phyloP scores from a whole-genome alignment of 2,888 invertebrate genomes.

The Stenoptilia bipunctidactyla region DNA sequence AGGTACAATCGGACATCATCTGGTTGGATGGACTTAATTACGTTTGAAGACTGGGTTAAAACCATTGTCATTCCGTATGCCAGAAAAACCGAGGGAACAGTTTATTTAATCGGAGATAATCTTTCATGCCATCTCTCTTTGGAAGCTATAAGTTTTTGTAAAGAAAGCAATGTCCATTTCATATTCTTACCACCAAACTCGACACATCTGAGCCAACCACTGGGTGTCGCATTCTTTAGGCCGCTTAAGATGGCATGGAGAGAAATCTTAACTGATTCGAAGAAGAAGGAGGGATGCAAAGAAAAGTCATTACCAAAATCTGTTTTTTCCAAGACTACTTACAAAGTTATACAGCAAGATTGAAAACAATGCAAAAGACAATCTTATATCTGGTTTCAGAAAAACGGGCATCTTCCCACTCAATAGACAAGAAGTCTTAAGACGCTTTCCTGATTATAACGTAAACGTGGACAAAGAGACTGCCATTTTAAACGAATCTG shows the following conservation, averaged over 20 bases:
- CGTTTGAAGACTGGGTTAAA: conserved; percentile 17
- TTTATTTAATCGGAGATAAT: conserved; percentile 15
- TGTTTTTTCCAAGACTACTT: too few relatives aligned
- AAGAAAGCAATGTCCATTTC: conserved; percentile 22
- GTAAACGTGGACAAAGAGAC: neutral
- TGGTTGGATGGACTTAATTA: conserved; percentile 17
- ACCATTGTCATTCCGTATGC: conserved; percentile 14
- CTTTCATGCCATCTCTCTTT: conserved; percentile 16
- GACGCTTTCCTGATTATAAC: neutral
- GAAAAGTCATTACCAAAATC: too few relatives aligned
- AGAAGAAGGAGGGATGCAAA: too few relatives aligned
- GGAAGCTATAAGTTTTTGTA: conserved; percentile 19
- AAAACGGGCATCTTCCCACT: neutral
- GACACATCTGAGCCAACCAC: conserved; percentile 21
- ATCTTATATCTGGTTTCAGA: neutral
- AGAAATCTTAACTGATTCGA: neutral
- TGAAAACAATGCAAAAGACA: neutral
- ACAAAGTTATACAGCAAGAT: too few relatives aligned
- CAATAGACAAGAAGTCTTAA: neutral
- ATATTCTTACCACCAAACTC: conserved; percentile 23
- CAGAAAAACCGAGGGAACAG: conserved; percentile 17
- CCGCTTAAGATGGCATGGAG: conserved; percentile 21
- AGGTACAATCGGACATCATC: conserved; percentile 15
- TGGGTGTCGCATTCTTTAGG: conserved; percentile 22
- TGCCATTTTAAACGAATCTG: neutral